These are phyloP conservation scores for Watsonalla cultraria DNA, from an alignment of 2,888 invertebrate species.

Conservation along the genomic window DNA sequence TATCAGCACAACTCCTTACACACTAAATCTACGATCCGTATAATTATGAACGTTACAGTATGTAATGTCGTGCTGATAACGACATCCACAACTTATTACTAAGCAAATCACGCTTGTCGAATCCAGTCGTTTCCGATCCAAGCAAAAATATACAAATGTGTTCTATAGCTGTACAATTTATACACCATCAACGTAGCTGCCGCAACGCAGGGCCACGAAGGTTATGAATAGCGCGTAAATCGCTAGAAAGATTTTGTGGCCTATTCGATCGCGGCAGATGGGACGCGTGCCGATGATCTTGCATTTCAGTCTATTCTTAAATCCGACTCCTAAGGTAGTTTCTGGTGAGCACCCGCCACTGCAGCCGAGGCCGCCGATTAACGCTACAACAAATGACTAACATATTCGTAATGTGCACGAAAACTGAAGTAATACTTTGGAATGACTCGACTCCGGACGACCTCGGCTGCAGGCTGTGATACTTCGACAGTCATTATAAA, in stretches of 20 bases:
- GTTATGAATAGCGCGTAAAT: conserved; percentile 1
- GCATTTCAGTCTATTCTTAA: conserved; percentile 53
- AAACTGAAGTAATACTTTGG: conserved; percentile 19
- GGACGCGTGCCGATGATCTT: conserved; percentile 28
- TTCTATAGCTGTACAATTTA: conserved; percentile 72
- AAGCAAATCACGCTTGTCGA: conserved; percentile 53
- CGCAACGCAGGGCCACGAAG: conserved; percentile 29
- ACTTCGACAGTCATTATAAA: conserved; percentile 19
- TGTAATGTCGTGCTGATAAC: conserved; percentile 17
- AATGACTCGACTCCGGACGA: conserved; percentile 13
- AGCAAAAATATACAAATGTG: conserved; percentile 75
- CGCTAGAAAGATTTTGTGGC: background rate
- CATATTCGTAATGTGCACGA: conserved; percentile 3
- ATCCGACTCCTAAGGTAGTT: conserved; percentile 38
- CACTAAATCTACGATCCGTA: conserved; percentile 1
- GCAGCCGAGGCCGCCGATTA: conserved; percentile 17
- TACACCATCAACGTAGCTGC: conserved; percentile 53
- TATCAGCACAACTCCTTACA: conserved; percentile 22
- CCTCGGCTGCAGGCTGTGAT: conserved; percentile 7
- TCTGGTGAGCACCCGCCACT: conserved; percentile 10
- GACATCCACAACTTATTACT: conserved; percentile 49
- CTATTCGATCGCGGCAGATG: conserved; percentile 15
- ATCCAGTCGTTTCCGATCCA: conserved; percentile 53
- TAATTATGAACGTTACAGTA: background rate
- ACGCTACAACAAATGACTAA: conserved; percentile 16